Conservation (phyloP, 2,888 invertebrate genomes). For the Andrena flavipes region DNA sequence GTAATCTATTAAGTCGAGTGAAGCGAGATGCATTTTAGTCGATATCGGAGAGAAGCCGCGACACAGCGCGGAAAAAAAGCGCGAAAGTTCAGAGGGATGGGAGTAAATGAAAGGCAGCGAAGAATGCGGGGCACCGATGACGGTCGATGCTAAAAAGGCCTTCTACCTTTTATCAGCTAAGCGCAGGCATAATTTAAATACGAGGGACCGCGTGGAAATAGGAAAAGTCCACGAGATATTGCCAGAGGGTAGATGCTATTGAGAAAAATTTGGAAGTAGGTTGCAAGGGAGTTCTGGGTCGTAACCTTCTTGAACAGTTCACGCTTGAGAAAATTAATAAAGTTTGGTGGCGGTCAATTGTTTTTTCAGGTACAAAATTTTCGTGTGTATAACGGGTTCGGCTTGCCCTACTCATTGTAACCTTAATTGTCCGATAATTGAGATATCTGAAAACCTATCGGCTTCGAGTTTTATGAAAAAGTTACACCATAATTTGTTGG, state of each 20-base stretch:
- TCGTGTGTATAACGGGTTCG: background rate
- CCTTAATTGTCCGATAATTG: background rate
- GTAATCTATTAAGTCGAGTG: conserved; percentile 64
- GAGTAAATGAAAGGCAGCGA: conserved; percentile 43
- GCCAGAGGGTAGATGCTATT: conserved; percentile 45
- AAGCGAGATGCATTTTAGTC: conserved; percentile 36
- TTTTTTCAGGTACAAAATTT: background rate
- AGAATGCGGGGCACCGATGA: conserved; percentile 61
- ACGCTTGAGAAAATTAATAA: conserved; percentile 9
- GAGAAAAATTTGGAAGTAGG: conserved; percentile 48
- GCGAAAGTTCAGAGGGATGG: conserved; percentile 36
- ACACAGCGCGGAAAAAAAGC: conserved; percentile 28
- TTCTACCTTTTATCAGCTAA: conserved; percentile 62
- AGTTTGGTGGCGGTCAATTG: background rate
- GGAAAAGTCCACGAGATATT: conserved; percentile 41
- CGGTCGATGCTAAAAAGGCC: conserved; percentile 61
- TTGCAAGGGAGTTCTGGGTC: conserved; percentile 24
- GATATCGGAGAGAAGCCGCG: conserved; percentile 42
- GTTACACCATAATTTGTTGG: no score
- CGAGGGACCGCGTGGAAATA: conserved; percentile 25
- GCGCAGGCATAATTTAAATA: conserved; percentile 68
- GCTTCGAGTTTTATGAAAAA: conserved; percentile 27
- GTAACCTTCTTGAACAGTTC: conserved; percentile 1
- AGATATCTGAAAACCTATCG: conserved; percentile 1
- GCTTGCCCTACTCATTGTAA: background rate